Conservation (phyloP, 2,797 vertebrate genomes). For the Pristis pectinata region DNA sequence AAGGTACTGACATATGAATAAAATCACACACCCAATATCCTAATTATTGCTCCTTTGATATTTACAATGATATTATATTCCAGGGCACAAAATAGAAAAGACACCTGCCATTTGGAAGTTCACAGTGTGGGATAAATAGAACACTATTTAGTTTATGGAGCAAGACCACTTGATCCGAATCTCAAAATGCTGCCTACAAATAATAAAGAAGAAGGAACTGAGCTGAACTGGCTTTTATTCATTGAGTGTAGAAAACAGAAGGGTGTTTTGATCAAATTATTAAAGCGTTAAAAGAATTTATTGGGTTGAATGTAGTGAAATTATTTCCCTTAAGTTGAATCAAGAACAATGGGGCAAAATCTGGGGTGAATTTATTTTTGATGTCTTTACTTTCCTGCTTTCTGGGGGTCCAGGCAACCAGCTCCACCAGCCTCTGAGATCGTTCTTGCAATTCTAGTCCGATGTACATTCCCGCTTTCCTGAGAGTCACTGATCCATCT, state of each 20-base stretch:
- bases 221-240: background rate
- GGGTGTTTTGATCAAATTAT: background rate
- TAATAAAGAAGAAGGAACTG: background rate
- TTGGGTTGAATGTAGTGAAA: background rate
- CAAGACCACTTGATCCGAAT: background rate
- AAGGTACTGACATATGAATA: background rate
- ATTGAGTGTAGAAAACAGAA: background rate
- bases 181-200: background rate
- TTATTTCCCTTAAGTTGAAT: background rate
- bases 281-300: background rate
- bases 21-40: background rate
- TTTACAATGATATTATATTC: constrained; percentile 11
- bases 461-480: no score
- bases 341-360: background rate
- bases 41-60: background rate
- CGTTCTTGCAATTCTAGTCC: no score
- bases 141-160: background rate
- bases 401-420: background rate
- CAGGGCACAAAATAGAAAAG: background rate
- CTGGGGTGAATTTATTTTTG: background rate
- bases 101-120: background rate
- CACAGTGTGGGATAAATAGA: background rate
- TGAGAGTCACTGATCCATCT: no score
- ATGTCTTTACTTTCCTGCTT: background rate
- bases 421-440: no score